phyloP scores from a whole-genome alignment of 1,140 invertebrate species.

The Macrobrachium nipponense region DNA sequence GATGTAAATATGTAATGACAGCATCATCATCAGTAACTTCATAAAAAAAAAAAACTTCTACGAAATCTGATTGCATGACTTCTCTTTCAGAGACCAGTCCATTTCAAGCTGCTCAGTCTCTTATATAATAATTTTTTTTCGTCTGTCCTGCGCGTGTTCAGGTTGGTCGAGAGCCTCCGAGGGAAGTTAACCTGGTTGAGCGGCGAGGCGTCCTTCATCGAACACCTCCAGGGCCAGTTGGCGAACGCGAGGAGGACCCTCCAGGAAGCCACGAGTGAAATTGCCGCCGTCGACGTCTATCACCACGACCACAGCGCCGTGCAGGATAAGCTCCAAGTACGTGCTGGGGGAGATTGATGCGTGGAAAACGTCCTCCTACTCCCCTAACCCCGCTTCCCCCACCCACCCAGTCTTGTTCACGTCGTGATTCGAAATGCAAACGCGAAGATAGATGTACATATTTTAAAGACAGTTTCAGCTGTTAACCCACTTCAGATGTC shows the following conservation, averaged over 20 bases:
- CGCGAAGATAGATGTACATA: no score
- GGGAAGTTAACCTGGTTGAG: slow-evolving; percentile 60
- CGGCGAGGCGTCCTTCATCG: slow-evolving; percentile 54
- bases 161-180: slow-evolving; percentile 60
- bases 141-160: not conserved
- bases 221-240: slow-evolving; percentile 52
- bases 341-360: not conserved
- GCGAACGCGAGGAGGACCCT: slow-evolving; percentile 41
- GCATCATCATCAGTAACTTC: not conserved
- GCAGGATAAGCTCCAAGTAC: slow-evolving; percentile 49
- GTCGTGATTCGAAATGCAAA: no score
- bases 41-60: no score
- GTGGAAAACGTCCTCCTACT: no score
- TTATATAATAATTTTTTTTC: not conserved
- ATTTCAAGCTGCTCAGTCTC: not conserved
- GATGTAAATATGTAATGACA: not conserved
- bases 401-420: no score
- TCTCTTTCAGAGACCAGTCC: not conserved
- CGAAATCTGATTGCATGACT: not conserved
- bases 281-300: slow-evolving; percentile 50
- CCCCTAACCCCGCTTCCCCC: no score
- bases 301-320: slow-evolving; percentile 55
- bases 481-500: no score
- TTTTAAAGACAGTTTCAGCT: no score
- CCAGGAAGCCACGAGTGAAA: slow-evolving; percentile 40